These are phyloP conservation scores for Prorops nasuta DNA, from an alignment of 1,140 invertebrate species.

Conservation along the genomic window DNA sequence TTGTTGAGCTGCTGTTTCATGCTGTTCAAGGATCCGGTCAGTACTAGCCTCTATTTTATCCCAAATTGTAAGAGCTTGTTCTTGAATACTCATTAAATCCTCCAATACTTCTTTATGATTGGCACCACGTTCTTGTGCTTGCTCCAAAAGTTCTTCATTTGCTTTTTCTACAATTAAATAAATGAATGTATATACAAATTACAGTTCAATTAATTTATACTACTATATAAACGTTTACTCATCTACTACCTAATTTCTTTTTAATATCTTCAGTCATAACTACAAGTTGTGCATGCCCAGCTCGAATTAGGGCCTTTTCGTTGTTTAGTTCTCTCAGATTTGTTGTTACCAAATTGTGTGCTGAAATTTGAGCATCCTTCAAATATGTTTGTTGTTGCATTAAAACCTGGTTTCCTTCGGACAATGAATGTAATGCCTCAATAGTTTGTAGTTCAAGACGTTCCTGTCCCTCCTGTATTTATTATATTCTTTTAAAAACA, in stretches of 20 bases:
- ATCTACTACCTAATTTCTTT: slow-evolving; percentile 56
- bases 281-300: slow-evolving; percentile 60
- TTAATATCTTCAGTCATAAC: slow-evolving; percentile 60
- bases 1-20: slow-evolving; percentile 55
- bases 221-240: not conserved
- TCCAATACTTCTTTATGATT: slow-evolving; percentile 61
- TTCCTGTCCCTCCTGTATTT: slow-evolving; percentile 58
- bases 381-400: slow-evolving; percentile 59
- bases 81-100: slow-evolving; percentile 60
- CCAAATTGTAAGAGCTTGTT: slow-evolving; percentile 59
- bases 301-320: slow-evolving; percentile 63
- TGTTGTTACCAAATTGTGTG: slow-evolving; percentile 56
- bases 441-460: slow-evolving; percentile 56
- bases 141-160: slow-evolving; percentile 51
- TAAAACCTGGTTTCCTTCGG: slow-evolving; percentile 57
- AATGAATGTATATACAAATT: too few species aligned
- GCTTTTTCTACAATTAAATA: slow-evolving; percentile 54
- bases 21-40: slow-evolving; percentile 58
- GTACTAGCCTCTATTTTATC: slow-evolving; percentile 57
- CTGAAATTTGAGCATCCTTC: slow-evolving; percentile 53
- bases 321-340: slow-evolving; percentile 61
- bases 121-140: slow-evolving; percentile 50
- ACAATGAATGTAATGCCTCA: slow-evolving; percentile 56
- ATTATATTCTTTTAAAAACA: too few species aligned
- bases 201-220: slow-evolving; percentile 7